Conservation (phyloP, 2,888 invertebrate genomes). For the Clitarchus hookeri region DNA sequence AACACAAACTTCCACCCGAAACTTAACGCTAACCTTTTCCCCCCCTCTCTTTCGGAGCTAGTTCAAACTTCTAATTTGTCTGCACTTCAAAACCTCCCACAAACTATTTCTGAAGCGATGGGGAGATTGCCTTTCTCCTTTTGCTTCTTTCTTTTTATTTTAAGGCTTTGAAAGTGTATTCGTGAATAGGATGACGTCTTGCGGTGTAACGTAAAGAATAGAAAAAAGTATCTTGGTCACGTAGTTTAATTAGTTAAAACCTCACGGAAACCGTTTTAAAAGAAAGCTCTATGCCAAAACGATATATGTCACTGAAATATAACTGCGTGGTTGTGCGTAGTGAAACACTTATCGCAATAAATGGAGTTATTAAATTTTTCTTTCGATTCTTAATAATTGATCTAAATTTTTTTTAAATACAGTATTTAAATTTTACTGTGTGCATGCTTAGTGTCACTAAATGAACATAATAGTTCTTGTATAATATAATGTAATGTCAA, state of each 20-base stretch:
- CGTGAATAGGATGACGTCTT: background rate
- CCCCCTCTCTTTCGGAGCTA: background rate
- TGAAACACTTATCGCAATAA: too few species aligned
- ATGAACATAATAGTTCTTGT: too few species aligned
- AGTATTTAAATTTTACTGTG: too few species aligned
- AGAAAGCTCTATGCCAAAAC: too few species aligned
- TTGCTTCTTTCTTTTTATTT: background rate
- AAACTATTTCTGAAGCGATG: slow-evolving; percentile 17
- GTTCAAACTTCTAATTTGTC: slow-evolving; percentile 24
- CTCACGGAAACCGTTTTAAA: background rate
- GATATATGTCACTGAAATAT: too few species aligned
- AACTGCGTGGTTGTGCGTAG: too few species aligned
- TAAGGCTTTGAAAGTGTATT: background rate
- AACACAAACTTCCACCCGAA: background rate
- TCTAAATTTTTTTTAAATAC: too few species aligned
- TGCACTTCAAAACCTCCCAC: background rate
- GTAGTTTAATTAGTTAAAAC: slow-evolving; percentile 20
- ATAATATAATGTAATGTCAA: too few species aligned
- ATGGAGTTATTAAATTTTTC: too few species aligned
- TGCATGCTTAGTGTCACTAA: too few species aligned
- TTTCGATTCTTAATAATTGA: too few species aligned
- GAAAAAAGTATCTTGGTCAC: slow-evolving; percentile 24
- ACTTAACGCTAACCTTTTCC: background rate
- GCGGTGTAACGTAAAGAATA: background rate
- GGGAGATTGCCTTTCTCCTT: slow-evolving; percentile 1